Evolutionary conservation across 1,140 invertebrate genomes (phyloP), one percentile per base, ranked within the genome.

Genomic region (Zelostemma sp.): DNA sequence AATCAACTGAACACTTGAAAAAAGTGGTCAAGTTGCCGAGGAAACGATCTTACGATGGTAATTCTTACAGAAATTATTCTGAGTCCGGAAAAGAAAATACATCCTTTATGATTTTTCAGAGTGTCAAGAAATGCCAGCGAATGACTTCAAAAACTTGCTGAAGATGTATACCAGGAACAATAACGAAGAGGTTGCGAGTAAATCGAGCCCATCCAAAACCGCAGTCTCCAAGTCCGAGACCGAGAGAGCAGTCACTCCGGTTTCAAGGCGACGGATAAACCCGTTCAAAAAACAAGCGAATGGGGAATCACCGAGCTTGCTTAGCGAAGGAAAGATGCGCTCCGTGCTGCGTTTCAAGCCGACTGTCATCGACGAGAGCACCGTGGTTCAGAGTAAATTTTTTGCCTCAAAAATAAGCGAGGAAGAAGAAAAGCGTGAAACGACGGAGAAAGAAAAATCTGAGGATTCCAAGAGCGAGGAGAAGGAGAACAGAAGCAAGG

Each of bases 301-400:
- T 6, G 65, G 71, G 6, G 53, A 54, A 9, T 77, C 76, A 0
- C 76, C 76, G n/a, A 77, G 61, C 60, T 56, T 74, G 17, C 41
- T 77, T 12, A 63, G 31, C 1, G 71, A 61, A 54, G 63, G 63
- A 9, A 65, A 68, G 33, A 74, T 53, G 48, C 55, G 66, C 6
- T 28, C 62, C n/a, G 54, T 74, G 16, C 50, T 71, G 9, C 47
- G 73, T 17, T 70, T 75, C 11, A 75, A 57, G 14, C 72, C 74
- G 11, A 82, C 80, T 5, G 69, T 82, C 5, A 78, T 82, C 41
- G 80, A 82, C 51, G 51, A 75, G 15, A 55, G 63, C 15, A 60
- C 25, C 3, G 40, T 74, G 1, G 8, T 45, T 6, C 41, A 73
- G 40, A 82, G 80, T 19, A 73, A 77, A 74, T 82, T 76, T 65